Base-by-base conservation (phyloP, 2,113 vertebrate genomes). In the Picathartes gymnocephalus region DNA sequence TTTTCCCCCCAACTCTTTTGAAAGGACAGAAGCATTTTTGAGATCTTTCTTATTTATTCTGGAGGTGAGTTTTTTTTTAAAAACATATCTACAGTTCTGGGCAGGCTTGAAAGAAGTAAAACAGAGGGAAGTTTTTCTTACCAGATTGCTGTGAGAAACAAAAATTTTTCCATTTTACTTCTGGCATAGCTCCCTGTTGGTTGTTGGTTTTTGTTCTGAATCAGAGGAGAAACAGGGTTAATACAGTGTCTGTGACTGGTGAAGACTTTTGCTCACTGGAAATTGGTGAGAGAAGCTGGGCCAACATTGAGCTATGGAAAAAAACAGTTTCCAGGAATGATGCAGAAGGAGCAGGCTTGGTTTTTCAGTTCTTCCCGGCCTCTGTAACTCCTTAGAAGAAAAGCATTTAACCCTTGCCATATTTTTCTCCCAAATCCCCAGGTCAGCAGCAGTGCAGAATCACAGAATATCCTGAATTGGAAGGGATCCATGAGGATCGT, bases 131-230 rank as follows among this genome's bases (percentile, higher is more conserved):
- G 20, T 13, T 69, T 79, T 64, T 7, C 37, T 30, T 71, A 37
- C 28, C 2, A 11, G 35, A 35, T 76, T 81, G 45, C 53, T 72
- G 50, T 50, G 53, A 89, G 61, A 88, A 44, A 13, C 3, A 28
- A 60, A 51, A 2, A 0, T 3, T 24, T n/a, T 45, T 53, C 45
- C 23, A 74, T 0, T 74, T 60, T 60, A 14, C 18, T 23, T 15
- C 57, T 85, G 57, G 45, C 31, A 35, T 33, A 85, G 42, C 20
- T 93, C 62, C 4, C 1, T 8, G 11, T 44, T 9, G 3, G 35
- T 60, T 8, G 11, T 44, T 9, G 3, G 35, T 60, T 89, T 58
- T 17, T 51, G 11, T n/a, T 81, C 77, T 81, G 61, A 76, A 45
- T 69, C 37, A 68, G 54, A 65, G 33, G 58, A 77, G 48, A 44